Evolutionary conservation across 2,113 vertebrate genomes (phyloP).

Genomic region (Vimba vimba): DNA sequence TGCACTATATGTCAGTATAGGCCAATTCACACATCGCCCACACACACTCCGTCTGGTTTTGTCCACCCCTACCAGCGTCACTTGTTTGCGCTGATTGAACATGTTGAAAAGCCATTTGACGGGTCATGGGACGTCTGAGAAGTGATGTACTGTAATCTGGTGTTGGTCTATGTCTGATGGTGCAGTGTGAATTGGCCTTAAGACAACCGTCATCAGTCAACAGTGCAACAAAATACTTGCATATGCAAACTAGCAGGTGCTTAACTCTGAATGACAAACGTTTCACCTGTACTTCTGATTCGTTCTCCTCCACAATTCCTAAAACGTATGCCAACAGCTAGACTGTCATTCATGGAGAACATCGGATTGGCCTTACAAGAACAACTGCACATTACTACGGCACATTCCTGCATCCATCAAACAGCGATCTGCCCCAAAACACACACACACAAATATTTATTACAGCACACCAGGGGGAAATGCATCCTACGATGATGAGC

Average conservation of each 20-base stretch:
- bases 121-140: too few relatives aligned
- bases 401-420: conserved; percentile 28
- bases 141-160: too few relatives aligned
- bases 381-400: conserved; percentile 44
- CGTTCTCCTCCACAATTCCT: not conserved
- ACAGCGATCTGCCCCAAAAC: not conserved
- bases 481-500: conserved; percentile 51
- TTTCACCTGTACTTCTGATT: not conserved
- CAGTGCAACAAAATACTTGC: not conserved
- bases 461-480: conserved; percentile 27
- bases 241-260: too few relatives aligned
- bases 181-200: too few relatives aligned
- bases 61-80: too few relatives aligned
- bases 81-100: too few relatives aligned
- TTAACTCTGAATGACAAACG: too few relatives aligned
- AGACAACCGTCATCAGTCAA: not conserved
- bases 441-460: conserved; percentile 26
- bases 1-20: too few relatives aligned
- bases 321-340: not conserved
- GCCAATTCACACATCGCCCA: too few relatives aligned
- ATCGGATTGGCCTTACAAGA: conserved; percentile 29
- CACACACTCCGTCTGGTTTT: too few relatives aligned
- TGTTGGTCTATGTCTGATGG: too few relatives aligned
- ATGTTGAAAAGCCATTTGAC: too few relatives aligned
- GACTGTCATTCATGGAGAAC: not conserved